phyloP scores from a whole-genome alignment of 2,113 vertebrate genomes.

The Ictalurus furcatus region DNA sequence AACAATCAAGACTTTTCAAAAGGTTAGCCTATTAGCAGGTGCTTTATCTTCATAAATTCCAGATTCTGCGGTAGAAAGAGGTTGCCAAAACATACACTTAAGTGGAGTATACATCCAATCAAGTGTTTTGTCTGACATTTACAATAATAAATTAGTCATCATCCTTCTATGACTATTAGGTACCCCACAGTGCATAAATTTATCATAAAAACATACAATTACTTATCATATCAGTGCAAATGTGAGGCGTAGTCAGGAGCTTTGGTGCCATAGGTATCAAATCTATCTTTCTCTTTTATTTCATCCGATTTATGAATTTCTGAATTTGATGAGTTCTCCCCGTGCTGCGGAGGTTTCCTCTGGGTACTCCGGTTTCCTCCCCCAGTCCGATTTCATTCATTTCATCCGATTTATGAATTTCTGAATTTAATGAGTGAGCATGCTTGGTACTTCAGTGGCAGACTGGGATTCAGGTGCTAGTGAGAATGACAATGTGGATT shows the following conservation, averaged over 20 bases:
- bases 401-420: neutral
- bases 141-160: neutral
- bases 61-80: neutral
- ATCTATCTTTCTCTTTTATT: neutral
- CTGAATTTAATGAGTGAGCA: slow-evolving; percentile 6
- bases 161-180: neutral
- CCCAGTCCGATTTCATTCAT: too few species aligned
- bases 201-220: neutral
- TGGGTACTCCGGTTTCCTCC: too few species aligned
- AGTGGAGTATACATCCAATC: too few species aligned
- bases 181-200: neutral
- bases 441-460: neutral
- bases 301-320: neutral
- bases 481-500: neutral
- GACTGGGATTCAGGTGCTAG: neutral
- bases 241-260: neutral
- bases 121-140: neutral
- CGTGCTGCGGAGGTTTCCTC: too few species aligned
- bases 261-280: neutral
- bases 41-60: too few species aligned
- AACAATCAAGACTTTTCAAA: neutral
- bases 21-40: neutral
- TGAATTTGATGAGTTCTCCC: slow-evolving; percentile 10
- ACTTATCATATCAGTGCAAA: neutral
- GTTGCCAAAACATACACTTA: neutral